Percentiles rank a stretch among this genome's conserved stretches.
Conservation (phyloP, 2,888 invertebrate species). For the Plebejus melissa region DNA sequence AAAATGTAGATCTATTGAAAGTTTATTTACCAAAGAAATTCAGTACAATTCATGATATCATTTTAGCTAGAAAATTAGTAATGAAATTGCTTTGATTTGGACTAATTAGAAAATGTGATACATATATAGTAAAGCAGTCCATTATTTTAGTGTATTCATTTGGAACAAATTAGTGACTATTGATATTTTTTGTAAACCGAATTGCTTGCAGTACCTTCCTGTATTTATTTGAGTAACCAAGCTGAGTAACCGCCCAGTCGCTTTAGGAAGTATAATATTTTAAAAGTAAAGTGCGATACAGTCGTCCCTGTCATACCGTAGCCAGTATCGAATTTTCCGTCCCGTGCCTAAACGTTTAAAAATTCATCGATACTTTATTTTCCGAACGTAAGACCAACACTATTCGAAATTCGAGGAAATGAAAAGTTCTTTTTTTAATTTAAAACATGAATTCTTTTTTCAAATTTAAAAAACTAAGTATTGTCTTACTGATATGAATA, state of each 20-base stretch:
- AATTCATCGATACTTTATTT: conserved; percentile 61
- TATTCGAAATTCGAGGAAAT: conserved; percentile 1
- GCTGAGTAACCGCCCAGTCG: conserved; percentile 30
- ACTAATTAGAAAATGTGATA: conserved; percentile 28
- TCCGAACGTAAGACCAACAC: conserved; percentile 52
- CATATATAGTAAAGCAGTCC: conserved; percentile 28
- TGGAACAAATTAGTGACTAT: conserved; percentile 8
- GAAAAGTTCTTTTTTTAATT: not conserved
- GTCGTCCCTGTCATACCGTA: conserved; percentile 56
- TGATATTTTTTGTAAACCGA: conserved; percentile 6
- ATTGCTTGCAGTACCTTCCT: conserved; percentile 21
- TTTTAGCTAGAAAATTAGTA: conserved; percentile 47
- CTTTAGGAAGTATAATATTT: conserved; percentile 28
- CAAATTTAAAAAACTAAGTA: not conserved
- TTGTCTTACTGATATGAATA: not conserved
- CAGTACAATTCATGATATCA: conserved; percentile 53
- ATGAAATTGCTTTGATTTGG: conserved; percentile 16
- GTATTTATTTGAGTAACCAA: conserved; percentile 22
- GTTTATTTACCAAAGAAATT: conserved; percentile 36
- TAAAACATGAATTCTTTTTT: not conserved
- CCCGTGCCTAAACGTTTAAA: conserved; percentile 69
- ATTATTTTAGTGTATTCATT: conserved; percentile 25
- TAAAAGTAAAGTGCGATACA: conserved; percentile 32
- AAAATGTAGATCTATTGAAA: conserved; percentile 37
- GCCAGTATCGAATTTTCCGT: conserved; percentile 72